Evolutionary conservation across 1,140 invertebrate species (phyloP), one percentile per base, ranked within the genome.

Genomic region (Cataglyphis hispanica): DNA sequence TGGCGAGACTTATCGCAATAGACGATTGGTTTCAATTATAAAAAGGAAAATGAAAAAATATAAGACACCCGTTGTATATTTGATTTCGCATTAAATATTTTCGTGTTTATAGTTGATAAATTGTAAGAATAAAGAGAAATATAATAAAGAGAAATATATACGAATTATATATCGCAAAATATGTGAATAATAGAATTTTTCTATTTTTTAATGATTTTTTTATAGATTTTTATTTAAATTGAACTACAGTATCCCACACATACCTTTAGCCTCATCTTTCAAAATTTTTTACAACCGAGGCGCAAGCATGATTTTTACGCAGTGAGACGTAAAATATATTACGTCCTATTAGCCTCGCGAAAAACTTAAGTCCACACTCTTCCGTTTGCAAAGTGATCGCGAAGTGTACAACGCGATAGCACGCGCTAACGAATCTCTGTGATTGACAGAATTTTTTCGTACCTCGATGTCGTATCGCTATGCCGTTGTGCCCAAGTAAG

Each of bases 401-500:
- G 53, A 13, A 40, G 60, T 22, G 22, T 31, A 43, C 1, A 43
- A 43, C 10, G 7, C 40, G 50, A 34, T 84, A 77, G 31, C 22
- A 13, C 22, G 34, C 34, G 13, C 46, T 78, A 86, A 77, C 69
- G 75, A 66, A 60, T 86, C 27, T 53, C 60, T 75, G 25, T 89
- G 25, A 86, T 86, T 94, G 95, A 92, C 93, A 97, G 97, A 94
- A 99, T 99, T 93, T 98, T 99, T 95, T 99, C 99, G 58, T 99
- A 99, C 95, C 96, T 99, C 95, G 99, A 99, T 95, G 98, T 99
- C 46, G 98, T 99, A 22, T 98, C 99, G 50, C 95, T 99, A 89
- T 99, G 99, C 95, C 96, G 99, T 90, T 99, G 99, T 97, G 99
- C 99, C 88, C 99, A 99, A 97, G 97, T 97, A 90, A 99, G 98